Evolutionary conservation across 2,797 vertebrate genomes (phyloP), one percentile per base, ranked within the genome.

Genomic region (Emys orbicularis): DNA sequence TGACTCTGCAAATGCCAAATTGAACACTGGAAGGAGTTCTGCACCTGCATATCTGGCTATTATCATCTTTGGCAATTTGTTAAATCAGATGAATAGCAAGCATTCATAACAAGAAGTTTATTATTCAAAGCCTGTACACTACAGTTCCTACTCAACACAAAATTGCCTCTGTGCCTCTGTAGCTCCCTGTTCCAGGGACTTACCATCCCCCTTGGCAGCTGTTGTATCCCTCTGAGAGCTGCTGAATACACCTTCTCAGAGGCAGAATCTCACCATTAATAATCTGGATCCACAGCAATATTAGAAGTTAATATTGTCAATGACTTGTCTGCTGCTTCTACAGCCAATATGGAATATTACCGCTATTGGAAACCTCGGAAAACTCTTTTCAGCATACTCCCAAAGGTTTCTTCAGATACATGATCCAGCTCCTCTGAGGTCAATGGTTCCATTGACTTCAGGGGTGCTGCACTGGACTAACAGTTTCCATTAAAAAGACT

Each of bases 1-100:
- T 99, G 99, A 98, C 99, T 99, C 99, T 99, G 97, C 87, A 96
- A 95, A 96, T 25, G 93, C 12, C 61, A 93, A 85, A 88, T 83
- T 84, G 89, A 95, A 94, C 89, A 95, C 52, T 84, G 65, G 54
- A 92, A n/a, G 47, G 82, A 74, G 27, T 86, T 94, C 90, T 23
- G 19, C 19, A 90, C 94, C 92, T 86, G 87, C 83, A 34, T 85
- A 89, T 88, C 89, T 93, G 80, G 50, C 88, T 94, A 89, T 95
- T 91, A 91, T 84, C 94, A 93, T 92, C 95, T 86, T 95, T 95
- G 90, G 94, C 90, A 92, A 83, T 92, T 94, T 90, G 92, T 84
- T 97, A 90, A 92, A 18, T 68, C 79, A 80, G 84, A 95, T 95
- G 95, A 97, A 96, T 16, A 61, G 83, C 76, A 90, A 91, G 82